A percentile compares a stretch with the other conserved stretches of the same genome.
phyloP scores from a whole-genome alignment of 2,888 invertebrate genomes.

The Pristionchus arcanus region DNA sequence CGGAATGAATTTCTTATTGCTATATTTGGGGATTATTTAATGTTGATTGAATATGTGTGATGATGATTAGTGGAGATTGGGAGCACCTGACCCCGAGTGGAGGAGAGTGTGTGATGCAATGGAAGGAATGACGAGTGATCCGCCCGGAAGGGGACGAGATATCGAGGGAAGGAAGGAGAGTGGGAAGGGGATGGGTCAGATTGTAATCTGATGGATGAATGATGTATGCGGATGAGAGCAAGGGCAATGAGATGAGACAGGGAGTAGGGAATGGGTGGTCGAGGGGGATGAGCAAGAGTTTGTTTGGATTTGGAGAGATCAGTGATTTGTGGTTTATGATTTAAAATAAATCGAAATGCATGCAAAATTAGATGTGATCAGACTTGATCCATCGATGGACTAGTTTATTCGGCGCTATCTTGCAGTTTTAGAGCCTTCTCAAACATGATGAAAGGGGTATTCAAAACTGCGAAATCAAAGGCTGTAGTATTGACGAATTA shows the following conservation, averaged over 20 bases:
- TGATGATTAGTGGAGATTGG: neutral
- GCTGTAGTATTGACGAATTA: no score
- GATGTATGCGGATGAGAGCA: conserved; percentile 13
- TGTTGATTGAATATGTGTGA: no score
- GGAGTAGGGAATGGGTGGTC: conserved; percentile 15
- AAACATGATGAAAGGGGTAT: no score
- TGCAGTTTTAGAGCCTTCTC: no score
- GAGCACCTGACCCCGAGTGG: conserved; percentile 16
- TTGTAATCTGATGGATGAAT: conserved; percentile 38
- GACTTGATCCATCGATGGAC: no score
- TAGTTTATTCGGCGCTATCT: no score
- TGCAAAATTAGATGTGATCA: no score
- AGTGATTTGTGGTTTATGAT: no score
- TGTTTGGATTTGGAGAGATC: neutral
- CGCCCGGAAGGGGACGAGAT: neutral
- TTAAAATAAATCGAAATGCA: no score
- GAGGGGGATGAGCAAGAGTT: neutral
- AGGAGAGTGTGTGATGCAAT: conserved; percentile 33
- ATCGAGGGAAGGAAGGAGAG: neutral
- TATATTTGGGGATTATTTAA: no score
- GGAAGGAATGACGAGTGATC: neutral
- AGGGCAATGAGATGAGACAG: conserved; percentile 24
- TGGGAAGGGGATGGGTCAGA: conserved; percentile 15
- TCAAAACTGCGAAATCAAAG: no score
- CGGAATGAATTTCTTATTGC: no score